Evolutionary conservation across 1,140 invertebrate species (phyloP).

Genomic region (Brachionus rubens): DNA sequence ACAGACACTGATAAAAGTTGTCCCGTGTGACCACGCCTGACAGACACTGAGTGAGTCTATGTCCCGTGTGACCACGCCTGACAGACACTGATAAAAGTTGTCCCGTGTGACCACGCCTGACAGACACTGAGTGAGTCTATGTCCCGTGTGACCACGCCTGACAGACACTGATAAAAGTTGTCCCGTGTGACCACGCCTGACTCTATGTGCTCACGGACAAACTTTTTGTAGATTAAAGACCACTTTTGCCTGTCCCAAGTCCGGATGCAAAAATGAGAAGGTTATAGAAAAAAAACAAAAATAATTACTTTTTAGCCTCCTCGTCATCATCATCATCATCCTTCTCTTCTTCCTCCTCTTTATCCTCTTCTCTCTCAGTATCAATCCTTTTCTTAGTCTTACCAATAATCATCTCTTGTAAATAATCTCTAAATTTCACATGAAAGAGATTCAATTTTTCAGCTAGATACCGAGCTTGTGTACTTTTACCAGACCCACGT

Average conservation of each 20-base stretch:
- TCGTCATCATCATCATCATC: slow-evolving; percentile 41
- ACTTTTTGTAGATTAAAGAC: no score
- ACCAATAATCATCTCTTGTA: slow-evolving; percentile 59
- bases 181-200: background rate
- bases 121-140: no score
- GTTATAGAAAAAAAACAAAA: slow-evolving; percentile 31
- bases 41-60: no score
- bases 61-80: no score
- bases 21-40: no score
- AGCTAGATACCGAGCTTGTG: slow-evolving; percentile 57
- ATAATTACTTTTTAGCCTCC: slow-evolving; percentile 32
- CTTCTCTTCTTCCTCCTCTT: slow-evolving; percentile 51
- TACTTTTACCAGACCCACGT: slow-evolving; percentile 57
- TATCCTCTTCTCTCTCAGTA: slow-evolving; percentile 56
- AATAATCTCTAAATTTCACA: slow-evolving; percentile 58
- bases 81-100: no score
- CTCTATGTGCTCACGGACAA: no score
- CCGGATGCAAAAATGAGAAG: background rate
- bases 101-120: no score
- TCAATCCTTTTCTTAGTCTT: slow-evolving; percentile 60
- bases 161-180: no score
- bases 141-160: no score
- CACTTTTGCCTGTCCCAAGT: no score
- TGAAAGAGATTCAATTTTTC: slow-evolving; percentile 59
- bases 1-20: no score